Base-by-base conservation (phyloP, 2,113 vertebrate species). In the Seriola aureovittata region DNA sequence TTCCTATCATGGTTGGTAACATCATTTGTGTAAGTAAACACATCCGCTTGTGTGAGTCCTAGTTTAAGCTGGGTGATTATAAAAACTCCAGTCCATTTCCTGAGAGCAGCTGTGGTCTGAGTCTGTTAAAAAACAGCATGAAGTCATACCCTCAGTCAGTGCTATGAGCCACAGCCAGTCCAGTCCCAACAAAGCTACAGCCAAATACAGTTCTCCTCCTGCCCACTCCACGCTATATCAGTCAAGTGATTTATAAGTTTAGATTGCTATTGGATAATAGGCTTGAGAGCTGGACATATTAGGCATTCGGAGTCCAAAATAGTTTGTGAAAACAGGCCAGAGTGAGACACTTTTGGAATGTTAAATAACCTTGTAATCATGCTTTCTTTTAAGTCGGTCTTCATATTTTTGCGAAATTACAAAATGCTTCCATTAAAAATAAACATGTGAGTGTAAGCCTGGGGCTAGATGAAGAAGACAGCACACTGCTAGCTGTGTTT, bases 51-150 rank as follows among this genome's bases (percentile, higher is more conserved):
- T 74, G 75, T 77, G 73, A 67, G 78, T 82, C 75, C 85, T 85
- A 77, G 62, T 79, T 73, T 63, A 75, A 85, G 86, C 83, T 70
- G 75, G 25, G 38, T 84, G 80, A 88, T 85, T 85, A 82, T 40
- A 85, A 82, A 82, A 89, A 85, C 34, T 66, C 16, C 23, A 16
- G 71, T 85, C 67, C 48, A 34, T 89, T 85, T 88, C 86, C 81
- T 88, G 57, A 9, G 40, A 95, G 96, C 96, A 97, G 97, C 96
- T 97, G 96, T 68, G 88, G 81, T 67, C 74, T 50, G 75, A 65
- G 70, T 96, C 94, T 94, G 96, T 96, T 96, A 94, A 96, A 96
- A 96, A 95, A 96, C 93, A 91, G 95, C 95, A 95, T 96, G 96
- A 96, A 96, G 96, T 97, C 95, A 88, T 75, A 40, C 78, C 95